Conservation (phyloP, 1,140 invertebrate genomes). For the Gryllus bimaculatus region DNA sequence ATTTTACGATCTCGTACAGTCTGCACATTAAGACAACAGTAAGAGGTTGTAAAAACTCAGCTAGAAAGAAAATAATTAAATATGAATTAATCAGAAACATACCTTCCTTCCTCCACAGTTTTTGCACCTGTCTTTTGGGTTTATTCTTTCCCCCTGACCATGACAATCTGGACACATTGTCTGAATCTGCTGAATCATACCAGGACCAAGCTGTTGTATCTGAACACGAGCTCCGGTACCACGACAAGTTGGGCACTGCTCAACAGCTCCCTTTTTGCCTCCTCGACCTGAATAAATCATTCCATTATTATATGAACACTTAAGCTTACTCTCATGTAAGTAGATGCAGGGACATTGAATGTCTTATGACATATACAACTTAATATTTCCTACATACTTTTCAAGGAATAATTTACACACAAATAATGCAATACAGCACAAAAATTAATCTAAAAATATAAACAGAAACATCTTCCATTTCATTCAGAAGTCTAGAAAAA, state of each 20-base stretch:
- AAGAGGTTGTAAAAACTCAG: background rate
- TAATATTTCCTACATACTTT: too few relatives aligned
- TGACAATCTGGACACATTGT: slow-evolving; percentile 78
- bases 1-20: slow-evolving; percentile 88
- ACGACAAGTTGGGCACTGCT: slow-evolving; percentile 76
- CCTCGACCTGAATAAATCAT: slow-evolving; percentile 46
- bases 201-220: slow-evolving; percentile 85
- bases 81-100: background rate
- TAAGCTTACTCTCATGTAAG: too few relatives aligned
- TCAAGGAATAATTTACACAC: too few relatives aligned
- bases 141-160: slow-evolving; percentile 78
- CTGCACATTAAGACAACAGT: slow-evolving; percentile 22
- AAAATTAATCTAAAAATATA: too few relatives aligned
- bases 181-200: slow-evolving; percentile 96
- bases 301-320: too few relatives aligned
- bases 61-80: background rate
- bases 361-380: too few relatives aligned
- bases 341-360: too few relatives aligned
- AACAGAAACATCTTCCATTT: too few relatives aligned
- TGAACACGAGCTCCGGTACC: slow-evolving; percentile 87
- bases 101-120: slow-evolving; percentile 79
- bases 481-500: too few relatives aligned
- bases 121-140: slow-evolving; percentile 87
- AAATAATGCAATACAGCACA: too few relatives aligned
- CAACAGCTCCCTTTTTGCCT: slow-evolving; percentile 88